Evolutionary conservation across 2,113 vertebrate species (phyloP).

Genomic region (Camelus dromedarius): DNA sequence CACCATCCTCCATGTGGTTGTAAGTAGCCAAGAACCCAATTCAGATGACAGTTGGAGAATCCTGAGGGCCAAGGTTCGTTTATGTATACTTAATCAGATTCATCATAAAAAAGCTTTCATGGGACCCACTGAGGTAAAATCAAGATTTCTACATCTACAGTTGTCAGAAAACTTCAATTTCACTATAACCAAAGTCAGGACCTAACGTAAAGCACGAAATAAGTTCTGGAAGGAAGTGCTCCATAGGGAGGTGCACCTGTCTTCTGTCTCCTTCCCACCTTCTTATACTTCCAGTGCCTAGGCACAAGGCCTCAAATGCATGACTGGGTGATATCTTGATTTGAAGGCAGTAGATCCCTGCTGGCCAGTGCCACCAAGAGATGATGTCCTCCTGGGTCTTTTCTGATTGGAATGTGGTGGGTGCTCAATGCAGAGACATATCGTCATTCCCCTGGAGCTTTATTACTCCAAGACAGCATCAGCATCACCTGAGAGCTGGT

Average conservation of each 20-base stretch:
- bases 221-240: neutral
- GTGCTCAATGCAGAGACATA: neutral
- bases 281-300: neutral
- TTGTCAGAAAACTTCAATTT: constrained; percentile 23
- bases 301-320: neutral
- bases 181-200: constrained; percentile 32
- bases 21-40: neutral
- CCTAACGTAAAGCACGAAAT: neutral
- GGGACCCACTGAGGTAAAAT: neutral
- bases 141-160: neutral
- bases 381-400: neutral
- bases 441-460: neutral
- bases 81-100: neutral
- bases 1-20: neutral
- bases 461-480: neutral
- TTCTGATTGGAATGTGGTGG: neutral
- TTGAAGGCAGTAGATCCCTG: neutral
- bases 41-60: neutral
- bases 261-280: neutral
- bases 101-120: neutral
- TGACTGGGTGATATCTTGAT: neutral
- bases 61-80: neutral
- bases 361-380: neutral
- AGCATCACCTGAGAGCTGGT: neutral
- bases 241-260: neutral